These are phyloP conservation scores for Myotis lucifugus DNA, from an alignment of 2,113 vertebrate genomes.

Conservation along the genomic window DNA sequence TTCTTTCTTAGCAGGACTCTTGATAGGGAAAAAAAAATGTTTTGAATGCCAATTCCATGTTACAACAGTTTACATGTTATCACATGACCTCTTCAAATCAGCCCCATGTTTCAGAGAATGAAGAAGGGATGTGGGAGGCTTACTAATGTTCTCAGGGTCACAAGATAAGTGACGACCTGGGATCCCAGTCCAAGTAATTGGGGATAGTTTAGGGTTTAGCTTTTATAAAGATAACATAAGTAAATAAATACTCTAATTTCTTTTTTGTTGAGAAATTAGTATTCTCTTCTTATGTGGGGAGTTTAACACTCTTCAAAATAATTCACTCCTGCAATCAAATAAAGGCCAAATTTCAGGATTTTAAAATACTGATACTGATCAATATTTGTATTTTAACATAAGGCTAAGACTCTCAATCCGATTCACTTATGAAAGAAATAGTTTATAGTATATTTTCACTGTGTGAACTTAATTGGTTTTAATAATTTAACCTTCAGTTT, in stretches of 20 bases:
- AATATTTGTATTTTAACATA: conserved; percentile 22
- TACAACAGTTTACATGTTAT: background rate
- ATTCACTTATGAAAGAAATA: background rate
- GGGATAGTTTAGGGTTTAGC: background rate
- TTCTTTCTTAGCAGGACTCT: background rate
- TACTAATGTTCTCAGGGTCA: background rate
- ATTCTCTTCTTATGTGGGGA: background rate
- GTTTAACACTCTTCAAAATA: background rate
- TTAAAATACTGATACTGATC: background rate
- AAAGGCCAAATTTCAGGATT: background rate
- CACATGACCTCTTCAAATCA: background rate
- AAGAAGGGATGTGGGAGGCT: background rate
- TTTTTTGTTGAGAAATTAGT: background rate
- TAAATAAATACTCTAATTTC: background rate
- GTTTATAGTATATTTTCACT: conserved; percentile 9
- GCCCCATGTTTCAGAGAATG: background rate
- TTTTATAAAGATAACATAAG: background rate
- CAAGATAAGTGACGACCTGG: fast-evolving
- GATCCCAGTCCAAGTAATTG: background rate
- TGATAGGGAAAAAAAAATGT: background rate
- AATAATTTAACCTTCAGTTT: conserved; percentile 41
- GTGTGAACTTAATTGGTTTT: background rate
- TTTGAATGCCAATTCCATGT: background rate
- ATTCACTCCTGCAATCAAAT: background rate
- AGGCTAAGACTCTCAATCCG: background rate